phyloP scores from a whole-genome alignment of 2,113 vertebrate genomes.

The western clawed frog (Xenopus tropicalis) region DNA sequence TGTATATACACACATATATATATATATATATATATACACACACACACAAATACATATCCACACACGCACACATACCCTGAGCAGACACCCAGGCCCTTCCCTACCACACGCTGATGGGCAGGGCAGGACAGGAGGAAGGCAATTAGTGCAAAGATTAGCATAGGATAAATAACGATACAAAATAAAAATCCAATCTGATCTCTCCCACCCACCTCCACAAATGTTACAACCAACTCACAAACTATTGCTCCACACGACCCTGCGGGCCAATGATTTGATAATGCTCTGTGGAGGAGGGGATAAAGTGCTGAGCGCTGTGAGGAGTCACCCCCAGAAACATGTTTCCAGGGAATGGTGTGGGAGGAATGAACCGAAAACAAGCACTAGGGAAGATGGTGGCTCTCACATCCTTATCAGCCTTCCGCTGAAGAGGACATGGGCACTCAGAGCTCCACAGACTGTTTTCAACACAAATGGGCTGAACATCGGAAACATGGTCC shows the following conservation, averaged over 20 bases:
- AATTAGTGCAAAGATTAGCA: slow-evolving; percentile 44
- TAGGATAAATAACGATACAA: slow-evolving; percentile 23
- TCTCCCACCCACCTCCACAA: slow-evolving; percentile 23
- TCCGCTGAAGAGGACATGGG: not conserved
- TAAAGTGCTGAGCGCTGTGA: slow-evolving; percentile 40
- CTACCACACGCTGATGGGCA: slow-evolving; percentile 9
- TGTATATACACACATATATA: slow-evolving; percentile 2
- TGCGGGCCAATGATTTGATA: slow-evolving; percentile 21
- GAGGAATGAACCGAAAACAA: slow-evolving; percentile 9
- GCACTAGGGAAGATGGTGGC: not conserved
- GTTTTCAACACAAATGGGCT: slow-evolving; percentile 3
- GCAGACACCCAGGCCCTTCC: slow-evolving; percentile 29
- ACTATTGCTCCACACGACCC: slow-evolving; percentile 15
- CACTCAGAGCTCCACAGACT: slow-evolving; percentile 4
- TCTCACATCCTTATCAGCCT: not conserved
- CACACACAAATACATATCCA: too few species aligned
- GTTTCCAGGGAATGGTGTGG: not conserved
- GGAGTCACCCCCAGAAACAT: slow-evolving; percentile 16
- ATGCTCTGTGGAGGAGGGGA: slow-evolving; percentile 33
- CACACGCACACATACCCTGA: slow-evolving; percentile 30
- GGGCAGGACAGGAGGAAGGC: slow-evolving; percentile 6
- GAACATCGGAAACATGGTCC: slow-evolving; percentile 12
- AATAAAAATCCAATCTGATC: not conserved
- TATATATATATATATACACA: too few species aligned
- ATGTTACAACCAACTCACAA: slow-evolving; percentile 18